Base-by-base conservation (phyloP, 2,797 vertebrate species). In the Amniataba percoides region DNA sequence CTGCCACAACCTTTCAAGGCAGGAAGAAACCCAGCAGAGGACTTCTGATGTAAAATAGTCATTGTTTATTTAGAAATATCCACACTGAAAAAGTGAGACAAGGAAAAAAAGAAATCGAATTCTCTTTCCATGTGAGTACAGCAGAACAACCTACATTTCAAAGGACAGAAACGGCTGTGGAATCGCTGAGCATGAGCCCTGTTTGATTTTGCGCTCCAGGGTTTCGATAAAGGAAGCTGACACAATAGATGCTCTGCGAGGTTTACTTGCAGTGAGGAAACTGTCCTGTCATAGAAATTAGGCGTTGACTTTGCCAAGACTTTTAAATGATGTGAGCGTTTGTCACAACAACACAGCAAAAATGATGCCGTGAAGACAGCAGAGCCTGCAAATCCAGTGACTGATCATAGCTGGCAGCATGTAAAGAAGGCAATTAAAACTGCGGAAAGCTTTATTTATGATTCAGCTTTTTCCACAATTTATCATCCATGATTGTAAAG, bases 211-310 rank as follows among this genome's bases (percentile, higher is more conserved):
- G 53, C 7, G 12, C 59, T 53, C 25, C 3, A 61, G 27, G 62
- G 27, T 45, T 61, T 70, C 1, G 0, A n/a, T 40, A 39, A 77
- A 51, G 46, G 27, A 71, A 57, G 34, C 34, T 36, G 34, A 36
- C 34, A 36, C 34, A 36, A 36, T 36, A 36, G 34, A 36, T 36
- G 34, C 34, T 36, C 34, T 36, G 3, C 34, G 34, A 78, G 67
- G 61, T 49, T 40, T 57, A 70, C 64, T 43, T 10, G 39, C 45
- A 65, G 31, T 16, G 56, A 70, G 34, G 46, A 71, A 77, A 74
- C 53, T 56, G 25, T 27, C 45, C 31, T 75, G 77, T 72, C 58
- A 76, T 34, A 68, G 65, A 61, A 65, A 63, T 74, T 63, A 75
- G 66, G 40, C 56, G 36, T 27, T 10, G 7, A 25, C 46, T 46